A percentile compares a stretch with the other conserved stretches of the same genome.
Evolutionary conservation across 2,797 vertebrate genomes (phyloP).

Genomic region (Taeniopygia guttata): DNA sequence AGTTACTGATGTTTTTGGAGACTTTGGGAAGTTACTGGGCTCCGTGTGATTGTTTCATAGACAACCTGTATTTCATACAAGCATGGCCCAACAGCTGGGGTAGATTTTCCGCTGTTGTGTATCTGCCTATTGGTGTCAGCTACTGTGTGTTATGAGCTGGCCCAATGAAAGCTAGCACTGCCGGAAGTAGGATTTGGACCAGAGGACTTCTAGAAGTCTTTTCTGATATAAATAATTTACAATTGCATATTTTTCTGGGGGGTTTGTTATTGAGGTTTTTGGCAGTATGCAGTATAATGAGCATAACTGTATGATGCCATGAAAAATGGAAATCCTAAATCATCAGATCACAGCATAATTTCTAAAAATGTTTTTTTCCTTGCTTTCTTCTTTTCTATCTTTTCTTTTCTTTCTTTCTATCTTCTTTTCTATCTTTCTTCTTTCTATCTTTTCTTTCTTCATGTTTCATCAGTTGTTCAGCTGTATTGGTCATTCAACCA

Average conservation of each 20-base stretch:
- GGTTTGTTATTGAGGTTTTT: neutral
- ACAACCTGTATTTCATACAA: neutral
- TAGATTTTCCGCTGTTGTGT: neutral
- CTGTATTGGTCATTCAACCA: neutral
- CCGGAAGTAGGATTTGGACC: neutral
- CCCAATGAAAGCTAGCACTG: neutral
- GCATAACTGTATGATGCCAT: slow-evolving; percentile 7
- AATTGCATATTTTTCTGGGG: neutral
- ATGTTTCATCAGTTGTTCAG: neutral
- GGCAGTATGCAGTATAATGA: neutral
- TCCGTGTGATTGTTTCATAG: neutral
- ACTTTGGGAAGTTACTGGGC: neutral
- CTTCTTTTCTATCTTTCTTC: neutral
- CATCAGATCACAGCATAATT: slow-evolving; percentile 2
- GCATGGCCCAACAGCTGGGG: neutral
- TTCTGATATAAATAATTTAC: neutral
- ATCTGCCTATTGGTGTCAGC: neutral
- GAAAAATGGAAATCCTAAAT: slow-evolving; percentile 51
- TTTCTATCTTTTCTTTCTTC: no score
- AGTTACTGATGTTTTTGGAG: neutral
- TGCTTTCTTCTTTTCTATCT: neutral
- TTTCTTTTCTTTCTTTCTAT: neutral
- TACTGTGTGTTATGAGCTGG: neutral
- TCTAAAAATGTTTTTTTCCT: neutral
- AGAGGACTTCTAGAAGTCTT: neutral